These are phyloP conservation scores for Sorex maritimensis DNA, from an alignment of 2,797 vertebrate species.

Conservation along the genomic window DNA sequence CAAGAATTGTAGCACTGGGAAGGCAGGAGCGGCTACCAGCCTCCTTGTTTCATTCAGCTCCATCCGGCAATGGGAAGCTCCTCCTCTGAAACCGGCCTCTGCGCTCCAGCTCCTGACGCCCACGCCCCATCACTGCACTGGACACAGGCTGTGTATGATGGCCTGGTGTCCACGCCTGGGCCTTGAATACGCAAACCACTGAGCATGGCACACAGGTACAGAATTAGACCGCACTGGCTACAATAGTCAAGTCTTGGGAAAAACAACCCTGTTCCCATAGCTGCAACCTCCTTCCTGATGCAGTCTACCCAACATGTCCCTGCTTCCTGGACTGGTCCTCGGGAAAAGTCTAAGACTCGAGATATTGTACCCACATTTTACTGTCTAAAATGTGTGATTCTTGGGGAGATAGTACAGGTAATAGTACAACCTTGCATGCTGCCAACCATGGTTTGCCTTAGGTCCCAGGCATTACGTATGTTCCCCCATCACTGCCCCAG, in stretches of 20 bases:
- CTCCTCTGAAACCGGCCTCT: neutral
- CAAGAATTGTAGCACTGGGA: neutral
- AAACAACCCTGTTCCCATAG: neutral
- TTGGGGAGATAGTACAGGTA: too few species aligned
- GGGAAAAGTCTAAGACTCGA: neutral
- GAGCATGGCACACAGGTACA: neutral
- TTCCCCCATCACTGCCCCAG: too few species aligned
- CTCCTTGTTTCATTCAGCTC: neutral
- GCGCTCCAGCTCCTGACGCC: too few species aligned
- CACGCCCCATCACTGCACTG: rapidly evolving
- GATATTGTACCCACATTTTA: neutral
- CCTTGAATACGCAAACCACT: neutral
- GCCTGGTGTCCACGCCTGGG: neutral
- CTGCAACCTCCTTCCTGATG: neutral
- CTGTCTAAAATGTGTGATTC: neutral
- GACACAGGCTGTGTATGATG: neutral
- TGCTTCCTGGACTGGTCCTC: neutral
- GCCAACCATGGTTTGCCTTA: too few species aligned
- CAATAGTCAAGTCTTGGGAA: neutral
- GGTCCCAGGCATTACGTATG: too few species aligned
- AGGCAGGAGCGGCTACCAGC: neutral
- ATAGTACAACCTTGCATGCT: too few species aligned
- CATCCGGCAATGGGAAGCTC: too few species aligned
- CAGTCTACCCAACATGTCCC: neutral
- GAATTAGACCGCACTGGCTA: neutral